phyloP scores from a whole-genome alignment of 1,140 invertebrate genomes.

The Leptinotarsa defecta region DNA sequence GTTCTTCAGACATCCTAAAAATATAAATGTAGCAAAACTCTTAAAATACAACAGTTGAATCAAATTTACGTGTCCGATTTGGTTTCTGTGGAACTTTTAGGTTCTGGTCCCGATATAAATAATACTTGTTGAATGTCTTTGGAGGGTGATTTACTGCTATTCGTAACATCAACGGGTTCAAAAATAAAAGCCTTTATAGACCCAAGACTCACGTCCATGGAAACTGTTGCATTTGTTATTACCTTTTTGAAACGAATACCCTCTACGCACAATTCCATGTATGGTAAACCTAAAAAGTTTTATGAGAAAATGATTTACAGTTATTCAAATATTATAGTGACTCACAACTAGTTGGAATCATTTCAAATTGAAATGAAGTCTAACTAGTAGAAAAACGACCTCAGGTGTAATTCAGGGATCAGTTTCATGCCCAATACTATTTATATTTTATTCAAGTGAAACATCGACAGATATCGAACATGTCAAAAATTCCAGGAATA shows the following conservation, averaged over 20 bases:
- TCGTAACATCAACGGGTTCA: conserved; percentile 41
- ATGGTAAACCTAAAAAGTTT: conserved; percentile 56
- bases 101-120: conserved; percentile 64
- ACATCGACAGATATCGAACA: too few relatives aligned
- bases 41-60: background rate
- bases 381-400: too few relatives aligned
- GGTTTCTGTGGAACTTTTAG: conserved; percentile 35
- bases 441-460: too few relatives aligned
- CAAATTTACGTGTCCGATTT: background rate
- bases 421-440: too few relatives aligned
- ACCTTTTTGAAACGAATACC: conserved; percentile 58
- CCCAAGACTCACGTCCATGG: conserved; percentile 54
- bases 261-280: conserved; percentile 61
- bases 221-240: conserved; percentile 55
- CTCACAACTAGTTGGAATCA: background rate
- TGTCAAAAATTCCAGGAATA: too few relatives aligned
- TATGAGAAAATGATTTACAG: background rate
- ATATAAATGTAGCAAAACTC: background rate
- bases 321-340: background rate
- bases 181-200: conserved; percentile 62
- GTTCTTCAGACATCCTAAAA: conserved; percentile 49
- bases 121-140: conserved; percentile 61
- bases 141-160: conserved; percentile 9
- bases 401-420: too few relatives aligned
- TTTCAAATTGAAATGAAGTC: too few relatives aligned